Evolutionary conservation across 2,888 invertebrate species (phyloP), one percentile per base, ranked within the genome.

Genomic region (Chrysolina americana): DNA sequence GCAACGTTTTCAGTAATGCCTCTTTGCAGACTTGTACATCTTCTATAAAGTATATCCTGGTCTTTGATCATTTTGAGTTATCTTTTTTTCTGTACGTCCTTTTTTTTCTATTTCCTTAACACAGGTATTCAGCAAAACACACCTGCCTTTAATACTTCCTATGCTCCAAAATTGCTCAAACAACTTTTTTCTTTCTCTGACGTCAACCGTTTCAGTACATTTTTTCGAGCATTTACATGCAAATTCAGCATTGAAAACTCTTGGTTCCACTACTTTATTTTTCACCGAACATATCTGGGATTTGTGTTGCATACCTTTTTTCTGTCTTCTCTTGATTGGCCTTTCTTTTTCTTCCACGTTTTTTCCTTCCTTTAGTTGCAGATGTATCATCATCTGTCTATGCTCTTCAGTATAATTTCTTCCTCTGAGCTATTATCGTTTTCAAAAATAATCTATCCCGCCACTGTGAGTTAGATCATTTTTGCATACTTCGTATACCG

Each of bases 261-360:
- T 66, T 66, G 66, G 66, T 23, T 66, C 64, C 41, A 64, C 19
- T 15, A 64, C 19, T 36, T 64, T 64, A 36, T 64, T 64, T 64
- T 36, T 64, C 10, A 36, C 64, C 11, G 36, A 9, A 2, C 41
- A 64, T 64, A 64, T 19, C 19, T 28, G 11, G 5, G 19, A 64
- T 64, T 64, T 41, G 41, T 15, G 19, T 64, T 64, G 15, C 11
- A 28, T 15, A 64, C 5, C 41, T 41, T 41, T n/a, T 41, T 64
- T 64, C 19, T n/a, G 23, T 62, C 28, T 62, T 64, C 64, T 64
- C 41, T 64, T 28, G 64, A 64, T 36, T 36, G 64, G 62, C 13
- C 28, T 21, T 64, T 17, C 64, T 64, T 41, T 64, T 64, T 64
- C 64, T 28, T 36, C n/a, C 41, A 4, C 28, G 41, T 41, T 64